Base-by-base conservation (phyloP, 2,797 vertebrate genomes). In the Pempheris klunzingeri region DNA sequence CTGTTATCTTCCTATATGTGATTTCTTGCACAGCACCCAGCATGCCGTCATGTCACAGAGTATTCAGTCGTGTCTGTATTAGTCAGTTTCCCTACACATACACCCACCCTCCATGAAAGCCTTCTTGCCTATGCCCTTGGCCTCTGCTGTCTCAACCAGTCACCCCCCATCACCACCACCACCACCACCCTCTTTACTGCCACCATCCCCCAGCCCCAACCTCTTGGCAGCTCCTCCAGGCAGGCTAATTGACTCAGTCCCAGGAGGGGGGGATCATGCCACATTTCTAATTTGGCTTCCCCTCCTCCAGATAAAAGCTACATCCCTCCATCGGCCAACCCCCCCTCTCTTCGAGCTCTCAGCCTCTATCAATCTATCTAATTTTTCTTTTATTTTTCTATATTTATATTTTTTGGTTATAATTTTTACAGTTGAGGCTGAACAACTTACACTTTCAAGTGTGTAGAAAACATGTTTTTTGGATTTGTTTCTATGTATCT, bases 181-280 rank as follows among this genome's bases (percentile, higher is more conserved):
- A 50, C 49, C 70, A 69, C 74, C 66, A 83, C 74, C 74, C 68
- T 74, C 55, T 78, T 62, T 62, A 79, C 83, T 22, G 44, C 65
- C 70, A 81, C 87, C 92, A 83, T 92, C 85, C 86, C 88, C 82
- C 88, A 81, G 52, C 74, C 64, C 54, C 78, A 61, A 61, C 79
- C 89, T 88, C 84, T 50, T 90, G 89, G 86, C 89, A 92, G 91
- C 86, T 91, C 84, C 88, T 89, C 85, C 82, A 87, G 87, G 87
- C 90, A 88, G 87, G 90, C 92, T 93, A 93, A 93, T 93, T 93
- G 92, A 92, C 90, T 92, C 86, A 57, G 67, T 91, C 91, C 90
- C 92, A 84, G 80, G 91, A 88, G 92, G 87, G 60, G 79, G 84
- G 87, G 89, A 93, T 93, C 92, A 90, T 90, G 87, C 80, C 89